Conservation (phyloP, 2,113 vertebrate genomes). For the Crotalus horridus region DNA sequence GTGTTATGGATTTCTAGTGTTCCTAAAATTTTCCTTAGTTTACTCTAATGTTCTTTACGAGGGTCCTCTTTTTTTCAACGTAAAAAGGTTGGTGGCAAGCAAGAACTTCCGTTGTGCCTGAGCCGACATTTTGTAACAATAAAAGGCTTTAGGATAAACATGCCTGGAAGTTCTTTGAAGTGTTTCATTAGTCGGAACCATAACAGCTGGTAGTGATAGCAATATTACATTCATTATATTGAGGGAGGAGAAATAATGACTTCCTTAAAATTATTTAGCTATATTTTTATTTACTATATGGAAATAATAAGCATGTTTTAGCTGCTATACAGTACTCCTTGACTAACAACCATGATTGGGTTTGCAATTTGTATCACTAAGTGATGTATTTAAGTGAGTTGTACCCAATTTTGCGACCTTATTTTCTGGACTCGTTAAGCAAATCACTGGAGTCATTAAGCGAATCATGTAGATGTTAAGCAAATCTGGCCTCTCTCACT, state of each 20-base stretch:
- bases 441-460: not conserved
- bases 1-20: not conserved
- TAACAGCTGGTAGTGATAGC: not conserved
- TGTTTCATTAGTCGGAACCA: no score
- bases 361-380: not conserved
- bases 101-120: no score
- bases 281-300: not conserved
- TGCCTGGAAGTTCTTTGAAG: no score
- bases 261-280: not conserved
- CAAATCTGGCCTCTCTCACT: not conserved
- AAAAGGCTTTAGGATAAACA: no score
- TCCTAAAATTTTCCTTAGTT: not conserved
- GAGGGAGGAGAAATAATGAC: not conserved
- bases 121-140: no score
- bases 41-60: not conserved
- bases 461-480: not conserved
- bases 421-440: not conserved
- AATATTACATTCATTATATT: not conserved
- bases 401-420: not conserved
- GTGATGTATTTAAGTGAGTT: not conserved
- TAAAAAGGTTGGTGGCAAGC: not conserved
- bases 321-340: not conserved
- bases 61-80: not conserved
- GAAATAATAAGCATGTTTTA: not conserved
- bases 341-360: not conserved